Evolutionary conservation across 1,140 invertebrate genomes (phyloP), one percentile per base, ranked within the genome.

Genomic region (Belonocnema kinseyi): DNA sequence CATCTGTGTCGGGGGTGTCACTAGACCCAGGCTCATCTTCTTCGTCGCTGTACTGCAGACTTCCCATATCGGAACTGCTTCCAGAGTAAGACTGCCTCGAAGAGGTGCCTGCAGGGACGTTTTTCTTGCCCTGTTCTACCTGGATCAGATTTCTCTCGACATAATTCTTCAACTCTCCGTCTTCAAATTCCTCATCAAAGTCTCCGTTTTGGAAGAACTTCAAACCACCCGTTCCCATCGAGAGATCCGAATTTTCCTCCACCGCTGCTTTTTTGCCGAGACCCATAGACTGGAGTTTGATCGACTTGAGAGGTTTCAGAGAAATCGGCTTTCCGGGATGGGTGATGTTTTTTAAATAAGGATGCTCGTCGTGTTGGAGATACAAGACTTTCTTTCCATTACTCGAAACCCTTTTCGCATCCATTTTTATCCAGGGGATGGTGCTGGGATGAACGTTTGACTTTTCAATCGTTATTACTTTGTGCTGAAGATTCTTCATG

Each of bases 361-460:
- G 26, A 66, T 66, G 61, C 3, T 66, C 61, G 3, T 66, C 33
- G 13, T 33, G 21, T 8, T 16, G 33, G 26, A 66, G 33, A n/a
- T 66, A 66, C 1, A 40, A 13, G n/a, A 66, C 14, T 46, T 66
- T 66, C 16, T 66, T 40, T 0, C 3, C 3, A 66, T 66, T 46
- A 46, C 10, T 66, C 3, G 11, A 12, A 12, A 58, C 11, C 26
- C 5, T 21, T 21, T 21, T 58, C 19, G 56, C 0, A 0, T 81
- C 77, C 12, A 54, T 5, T 14, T 56, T 40, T 12, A 78, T 73
- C 3, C 58, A 75, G 3, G 79, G 51, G 19, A 33, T 33, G 5
- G 26, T 33, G 26, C 5, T 2, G 26, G 26, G 26, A 4, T 33
- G 26, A 0, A 33, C 26, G 26, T 33, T 33, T 4, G 26, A 11